phyloP scores from a whole-genome alignment of 2,113 vertebrate genomes.

The Oreamnos americanus region DNA sequence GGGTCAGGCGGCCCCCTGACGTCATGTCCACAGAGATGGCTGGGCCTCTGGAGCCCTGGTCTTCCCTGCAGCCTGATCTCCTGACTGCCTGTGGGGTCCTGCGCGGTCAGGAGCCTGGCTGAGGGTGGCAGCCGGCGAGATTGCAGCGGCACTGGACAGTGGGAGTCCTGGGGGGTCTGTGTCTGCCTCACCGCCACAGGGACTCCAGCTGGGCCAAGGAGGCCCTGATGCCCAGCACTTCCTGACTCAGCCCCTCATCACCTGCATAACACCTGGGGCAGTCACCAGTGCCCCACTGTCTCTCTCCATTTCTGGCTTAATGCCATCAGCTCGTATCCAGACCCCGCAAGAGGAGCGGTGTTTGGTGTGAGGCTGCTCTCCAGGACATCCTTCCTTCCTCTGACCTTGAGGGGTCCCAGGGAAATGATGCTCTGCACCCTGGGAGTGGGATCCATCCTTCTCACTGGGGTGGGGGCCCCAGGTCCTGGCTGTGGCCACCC shows the following conservation, averaged over 20 bases:
- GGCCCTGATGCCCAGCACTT: not conserved
- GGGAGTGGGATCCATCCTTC: not conserved
- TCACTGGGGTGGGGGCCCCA: not conserved
- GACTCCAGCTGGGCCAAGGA: accelerated
- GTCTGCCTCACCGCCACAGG: accelerated
- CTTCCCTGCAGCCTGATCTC: not conserved
- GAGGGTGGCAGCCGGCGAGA: accelerated
- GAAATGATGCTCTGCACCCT: not conserved
- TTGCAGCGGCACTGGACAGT: too few species aligned
- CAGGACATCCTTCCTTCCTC: not conserved
- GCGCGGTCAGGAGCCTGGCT: not conserved
- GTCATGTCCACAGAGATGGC: not conserved
- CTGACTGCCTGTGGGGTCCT: not conserved
- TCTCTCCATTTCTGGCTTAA: not conserved
- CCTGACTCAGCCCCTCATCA: not conserved
- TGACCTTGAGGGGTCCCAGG: not conserved
- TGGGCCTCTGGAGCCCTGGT: not conserved
- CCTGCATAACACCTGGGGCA: accelerated
- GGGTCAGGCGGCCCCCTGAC: not conserved
- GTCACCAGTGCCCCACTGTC: not conserved
- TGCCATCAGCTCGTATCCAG: accelerated
- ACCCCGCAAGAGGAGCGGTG: accelerated
- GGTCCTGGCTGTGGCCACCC: not conserved
- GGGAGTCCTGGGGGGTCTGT: not conserved
- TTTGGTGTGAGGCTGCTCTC: not conserved